phyloP scores from a whole-genome alignment of 2,888 invertebrate species.

The Corythucha ciliata region DNA sequence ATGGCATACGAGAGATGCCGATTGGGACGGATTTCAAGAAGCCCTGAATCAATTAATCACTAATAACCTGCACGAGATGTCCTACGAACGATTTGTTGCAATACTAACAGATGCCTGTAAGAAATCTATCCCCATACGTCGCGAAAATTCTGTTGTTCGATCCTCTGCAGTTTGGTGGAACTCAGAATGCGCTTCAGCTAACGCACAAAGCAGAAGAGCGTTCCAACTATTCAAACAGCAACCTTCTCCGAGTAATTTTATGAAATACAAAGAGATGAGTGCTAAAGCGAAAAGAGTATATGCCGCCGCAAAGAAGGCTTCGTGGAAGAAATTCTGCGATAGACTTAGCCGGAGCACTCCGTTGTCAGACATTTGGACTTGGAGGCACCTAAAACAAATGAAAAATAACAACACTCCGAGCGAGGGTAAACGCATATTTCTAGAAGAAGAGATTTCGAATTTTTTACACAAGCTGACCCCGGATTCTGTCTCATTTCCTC shows the following conservation, averaged over 20 bases:
- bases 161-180: too few species aligned
- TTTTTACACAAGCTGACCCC: too few species aligned
- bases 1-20: neutral
- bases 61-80: too few species aligned
- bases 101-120: too few species aligned
- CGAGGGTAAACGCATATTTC: too few species aligned
- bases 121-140: too few species aligned
- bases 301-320: neutral
- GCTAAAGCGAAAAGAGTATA: neutral
- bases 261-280: neutral
- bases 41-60: too few species aligned
- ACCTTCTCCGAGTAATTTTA: neutral
- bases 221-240: neutral
- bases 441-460: too few species aligned
- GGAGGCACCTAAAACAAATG: neutral
- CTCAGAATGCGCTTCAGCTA: neutral
- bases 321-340: conserved; percentile 7
- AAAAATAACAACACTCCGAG: neutral
- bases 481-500: too few species aligned
- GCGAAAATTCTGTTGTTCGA: too few species aligned
- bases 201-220: neutral
- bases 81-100: too few species aligned
- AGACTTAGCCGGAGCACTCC: neutral
- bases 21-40: neutral
- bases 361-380: neutral